Conservation (phyloP, 2,797 vertebrate genomes). For the Peromyscus attwateri region DNA sequence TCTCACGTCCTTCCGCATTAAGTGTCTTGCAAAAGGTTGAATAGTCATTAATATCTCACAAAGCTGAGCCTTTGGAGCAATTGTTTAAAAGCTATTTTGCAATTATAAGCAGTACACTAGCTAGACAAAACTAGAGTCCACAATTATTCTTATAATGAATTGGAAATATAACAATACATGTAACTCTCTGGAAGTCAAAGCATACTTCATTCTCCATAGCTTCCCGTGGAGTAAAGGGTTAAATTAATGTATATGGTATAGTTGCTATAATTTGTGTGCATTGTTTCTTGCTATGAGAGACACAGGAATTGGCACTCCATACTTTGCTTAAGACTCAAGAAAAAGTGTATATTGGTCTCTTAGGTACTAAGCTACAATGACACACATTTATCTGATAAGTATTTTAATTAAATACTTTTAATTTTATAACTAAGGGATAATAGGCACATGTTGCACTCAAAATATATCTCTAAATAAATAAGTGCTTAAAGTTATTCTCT, state of each 20-base stretch:
- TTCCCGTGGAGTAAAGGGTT: constrained; percentile 87
- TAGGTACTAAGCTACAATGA: constrained; percentile 76
- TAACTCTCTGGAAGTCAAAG: constrained; percentile 84
- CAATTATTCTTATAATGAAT: constrained; percentile 89
- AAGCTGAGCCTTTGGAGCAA: constrained; percentile 83
- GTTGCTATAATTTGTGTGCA: constrained; percentile 86
- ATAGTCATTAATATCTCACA: constrained; percentile 86
- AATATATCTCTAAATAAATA: constrained; percentile 38
- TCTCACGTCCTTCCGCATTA: constrained; percentile 85
- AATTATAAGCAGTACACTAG: constrained; percentile 87
- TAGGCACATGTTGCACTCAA: constrained; percentile 50
- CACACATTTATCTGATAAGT: constrained; percentile 78
- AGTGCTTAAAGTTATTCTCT: constrained; percentile 34
- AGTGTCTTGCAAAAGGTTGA: constrained; percentile 86
- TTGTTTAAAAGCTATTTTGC: constrained; percentile 87
- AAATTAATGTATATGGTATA: constrained; percentile 85
- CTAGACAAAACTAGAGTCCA: constrained; percentile 89
- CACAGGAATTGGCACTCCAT: constrained; percentile 76
- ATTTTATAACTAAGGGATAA: constrained; percentile 73
- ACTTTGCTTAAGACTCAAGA: constrained; percentile 81
- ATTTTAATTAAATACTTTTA: constrained; percentile 80
- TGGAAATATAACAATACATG: constrained; percentile 89
- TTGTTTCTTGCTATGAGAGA: constrained; percentile 82
- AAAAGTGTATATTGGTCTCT: constrained; percentile 70
- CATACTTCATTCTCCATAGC: constrained; percentile 85